Percentiles rank a stretch among this genome's conserved stretches.
phyloP scores from a whole-genome alignment of 2,888 invertebrate species.

The Lithophane socia region DNA sequence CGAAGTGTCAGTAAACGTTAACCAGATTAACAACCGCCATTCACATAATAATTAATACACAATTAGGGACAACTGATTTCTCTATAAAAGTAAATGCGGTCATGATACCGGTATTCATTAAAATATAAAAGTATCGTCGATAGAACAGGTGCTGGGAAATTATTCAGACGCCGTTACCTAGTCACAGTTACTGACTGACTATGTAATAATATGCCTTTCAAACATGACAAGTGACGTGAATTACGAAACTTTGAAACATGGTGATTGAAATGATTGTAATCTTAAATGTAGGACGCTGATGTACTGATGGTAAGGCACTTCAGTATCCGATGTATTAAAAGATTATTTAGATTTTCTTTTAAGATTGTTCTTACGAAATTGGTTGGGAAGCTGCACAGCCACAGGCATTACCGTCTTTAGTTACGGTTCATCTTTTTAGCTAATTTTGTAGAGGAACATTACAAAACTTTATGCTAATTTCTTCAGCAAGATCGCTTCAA shows the following conservation, averaged over 20 bases:
- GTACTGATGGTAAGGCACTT: slow-evolving; percentile 37
- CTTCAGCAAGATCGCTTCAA: slow-evolving; percentile 50
- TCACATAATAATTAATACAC: slow-evolving; percentile 38
- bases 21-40: slow-evolving; percentile 53
- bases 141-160: slow-evolving; percentile 64
- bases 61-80: slow-evolving; percentile 49
- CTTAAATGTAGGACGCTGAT: slow-evolving; percentile 32
- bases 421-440: slow-evolving; percentile 16
- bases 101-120: slow-evolving; percentile 56
- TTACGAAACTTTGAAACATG: slow-evolving; percentile 51
- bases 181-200: slow-evolving; percentile 44
- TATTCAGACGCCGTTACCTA: slow-evolving; percentile 55
- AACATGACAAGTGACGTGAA: slow-evolving; percentile 49
- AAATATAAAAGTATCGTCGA: slow-evolving; percentile 39
- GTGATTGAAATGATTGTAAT: slow-evolving; percentile 46
- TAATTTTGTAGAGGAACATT: slow-evolving; percentile 39
- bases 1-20: slow-evolving; percentile 52
- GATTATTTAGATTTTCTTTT: slow-evolving; percentile 38
- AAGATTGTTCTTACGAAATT: slow-evolving; percentile 29
- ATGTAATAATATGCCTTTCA: slow-evolving; percentile 61
- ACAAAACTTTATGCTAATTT: slow-evolving; percentile 55
- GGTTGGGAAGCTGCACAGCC: background rate
- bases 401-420: background rate
- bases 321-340: slow-evolving; percentile 28
- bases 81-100: slow-evolving; percentile 41